Evolutionary conservation across 2,888 invertebrate genomes (phyloP).

Genomic region (Apodemia hepburni): DNA sequence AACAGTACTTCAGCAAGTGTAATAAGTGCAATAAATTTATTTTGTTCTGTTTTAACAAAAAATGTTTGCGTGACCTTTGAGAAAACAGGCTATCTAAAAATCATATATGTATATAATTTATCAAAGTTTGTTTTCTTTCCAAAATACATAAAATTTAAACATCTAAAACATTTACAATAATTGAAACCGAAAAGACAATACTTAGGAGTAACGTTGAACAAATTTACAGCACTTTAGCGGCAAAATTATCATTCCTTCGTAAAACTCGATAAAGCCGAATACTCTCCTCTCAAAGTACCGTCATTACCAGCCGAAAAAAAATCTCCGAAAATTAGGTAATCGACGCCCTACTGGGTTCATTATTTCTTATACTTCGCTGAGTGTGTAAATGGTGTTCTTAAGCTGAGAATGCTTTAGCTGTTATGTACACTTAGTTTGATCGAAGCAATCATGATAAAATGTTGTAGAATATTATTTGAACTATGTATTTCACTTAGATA

Average conservation of each 20-base stretch:
- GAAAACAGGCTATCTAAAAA: no score
- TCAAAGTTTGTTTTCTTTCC: no score
- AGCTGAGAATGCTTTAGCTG: slow-evolving; percentile 9
- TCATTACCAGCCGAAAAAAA: slow-evolving; percentile 15
- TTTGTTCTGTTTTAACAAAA: no score
- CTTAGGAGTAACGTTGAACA: background rate
- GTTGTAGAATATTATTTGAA: background rate
- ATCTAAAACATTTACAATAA: background rate
- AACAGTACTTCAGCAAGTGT: no score
- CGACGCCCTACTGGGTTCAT: slow-evolving; percentile 14
- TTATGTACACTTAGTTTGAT: slow-evolving; percentile 10
- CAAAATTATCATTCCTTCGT: slow-evolving; percentile 7
- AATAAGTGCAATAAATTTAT: no score
- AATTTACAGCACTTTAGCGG: slow-evolving; percentile 1
- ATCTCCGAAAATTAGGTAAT: slow-evolving; percentile 16
- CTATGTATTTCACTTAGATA: no score
- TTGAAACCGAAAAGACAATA: background rate
- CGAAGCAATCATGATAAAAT: slow-evolving; percentile 1
- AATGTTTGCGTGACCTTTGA: no score
- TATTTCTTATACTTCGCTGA: slow-evolving; percentile 14
- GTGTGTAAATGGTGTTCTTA: slow-evolving; percentile 8
- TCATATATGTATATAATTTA: no score
- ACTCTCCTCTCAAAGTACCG: slow-evolving; percentile 6
- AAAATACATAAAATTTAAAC: no score
- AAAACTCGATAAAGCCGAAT: slow-evolving; percentile 3